A percentile compares a stretch with the other conserved stretches of the same genome.
Evolutionary conservation across 2,888 invertebrate species (phyloP).

Genomic region (Apamea crenata): DNA sequence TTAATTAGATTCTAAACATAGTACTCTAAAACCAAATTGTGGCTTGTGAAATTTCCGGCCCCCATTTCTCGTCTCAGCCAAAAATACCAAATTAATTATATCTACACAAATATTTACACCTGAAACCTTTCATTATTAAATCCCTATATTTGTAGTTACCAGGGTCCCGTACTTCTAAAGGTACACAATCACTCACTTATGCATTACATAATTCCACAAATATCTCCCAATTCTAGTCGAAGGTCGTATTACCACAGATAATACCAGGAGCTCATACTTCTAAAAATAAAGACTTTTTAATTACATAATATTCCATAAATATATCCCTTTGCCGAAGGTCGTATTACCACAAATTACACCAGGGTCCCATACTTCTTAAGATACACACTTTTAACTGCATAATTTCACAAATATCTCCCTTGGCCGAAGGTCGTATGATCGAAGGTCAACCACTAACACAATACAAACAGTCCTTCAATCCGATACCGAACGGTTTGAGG

Average conservation of each 20-base stretch:
- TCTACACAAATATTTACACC: constrained; percentile 10
- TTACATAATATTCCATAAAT: constrained; percentile 6
- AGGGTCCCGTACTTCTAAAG: constrained; percentile 10
- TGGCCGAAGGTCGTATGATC: not conserved
- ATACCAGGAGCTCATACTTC: too few relatives aligned
- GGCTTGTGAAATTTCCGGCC: not conserved
- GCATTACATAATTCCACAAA: constrained; percentile 6
- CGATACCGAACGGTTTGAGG: constrained; percentile 46
- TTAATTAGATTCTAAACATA: not conserved
- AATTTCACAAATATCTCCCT: not conserved
- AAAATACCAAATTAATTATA: not conserved
- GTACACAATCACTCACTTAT: not conserved
- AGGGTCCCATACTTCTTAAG: not conserved
- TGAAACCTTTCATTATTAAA: not conserved
- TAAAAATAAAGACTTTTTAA: not conserved
- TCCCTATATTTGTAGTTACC: not conserved
- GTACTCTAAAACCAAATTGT: not conserved
- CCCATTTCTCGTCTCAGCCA: not conserved
- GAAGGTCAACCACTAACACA: constrained; percentile 41
- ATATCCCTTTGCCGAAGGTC: constrained; percentile 11
- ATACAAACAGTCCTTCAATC: constrained; percentile 48
- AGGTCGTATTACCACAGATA: not conserved
- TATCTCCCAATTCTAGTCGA: not conserved
- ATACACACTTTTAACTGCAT: not conserved
- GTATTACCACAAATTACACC: not conserved